Percentiles rank a stretch among this genome's conserved stretches.
These are phyloP conservation scores for Drosophila tani DNA, from an alignment of 1,140 invertebrate genomes.

Conservation along the genomic window DNA sequence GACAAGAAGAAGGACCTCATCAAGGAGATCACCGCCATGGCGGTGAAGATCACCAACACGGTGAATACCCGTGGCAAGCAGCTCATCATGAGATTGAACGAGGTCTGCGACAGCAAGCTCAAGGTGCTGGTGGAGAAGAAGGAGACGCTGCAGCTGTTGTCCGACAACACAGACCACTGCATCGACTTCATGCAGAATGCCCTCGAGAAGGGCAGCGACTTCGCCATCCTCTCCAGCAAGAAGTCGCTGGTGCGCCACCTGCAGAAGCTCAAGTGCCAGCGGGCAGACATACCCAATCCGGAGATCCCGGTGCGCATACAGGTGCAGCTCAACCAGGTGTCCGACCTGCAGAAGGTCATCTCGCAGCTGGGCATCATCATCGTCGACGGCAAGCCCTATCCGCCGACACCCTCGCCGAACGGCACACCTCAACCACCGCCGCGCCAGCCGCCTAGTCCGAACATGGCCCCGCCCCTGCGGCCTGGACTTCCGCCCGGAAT, in stretches of 20 bases:
- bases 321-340: constrained; percentile 91
- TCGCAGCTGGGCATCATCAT: constrained; percentile 91
- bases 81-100: constrained; percentile 91
- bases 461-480: constrained; percentile 84
- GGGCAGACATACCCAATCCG: constrained; percentile 93
- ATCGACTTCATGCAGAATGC: constrained; percentile 92
- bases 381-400: constrained; percentile 89
- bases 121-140: constrained; percentile 93
- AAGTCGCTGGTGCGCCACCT: constrained; percentile 90
- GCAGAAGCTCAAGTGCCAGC: constrained; percentile 91
- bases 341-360: constrained; percentile 91
- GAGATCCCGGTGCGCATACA: constrained; percentile 93
- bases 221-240: constrained; percentile 93
- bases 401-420: constrained; percentile 70
- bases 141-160: constrained; percentile 91
- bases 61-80: constrained; percentile 93
- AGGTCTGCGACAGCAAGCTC: constrained; percentile 93
- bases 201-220: constrained; percentile 92
- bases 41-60: constrained; percentile 93
- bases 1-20: constrained; percentile 93
- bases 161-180: constrained; percentile 94
- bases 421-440: constrained; percentile 73
- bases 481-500: constrained; percentile 81
- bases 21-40: constrained; percentile 94
- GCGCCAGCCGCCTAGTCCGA: constrained; percentile 85